Conservation (phyloP, 1,140 invertebrate genomes). For the Ceratitis capitata region DNA sequence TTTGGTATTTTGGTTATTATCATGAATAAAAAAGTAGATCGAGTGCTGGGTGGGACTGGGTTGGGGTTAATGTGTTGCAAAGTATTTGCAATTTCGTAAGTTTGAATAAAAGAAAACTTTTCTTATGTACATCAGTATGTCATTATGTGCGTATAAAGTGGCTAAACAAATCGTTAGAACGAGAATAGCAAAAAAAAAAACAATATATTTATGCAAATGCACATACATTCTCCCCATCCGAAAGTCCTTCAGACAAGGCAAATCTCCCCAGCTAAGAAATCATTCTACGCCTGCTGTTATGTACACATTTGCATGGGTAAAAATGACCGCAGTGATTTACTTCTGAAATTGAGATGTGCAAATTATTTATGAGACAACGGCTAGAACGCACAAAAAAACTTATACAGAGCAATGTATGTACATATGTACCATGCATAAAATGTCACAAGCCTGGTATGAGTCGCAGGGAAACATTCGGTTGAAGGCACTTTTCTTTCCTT, state of each 20-base stretch:
- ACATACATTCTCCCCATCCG: neutral
- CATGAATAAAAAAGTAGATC: neutral
- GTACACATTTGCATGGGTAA: neutral
- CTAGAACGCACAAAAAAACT: too few species aligned
- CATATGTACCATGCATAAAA: too few species aligned
- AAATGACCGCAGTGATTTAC: slow-evolving; percentile 24
- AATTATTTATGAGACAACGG: slow-evolving; percentile 34
- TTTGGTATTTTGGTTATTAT: neutral
- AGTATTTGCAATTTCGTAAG: slow-evolving; percentile 28
- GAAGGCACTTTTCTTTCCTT: too few species aligned
- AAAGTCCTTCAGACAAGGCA: neutral
- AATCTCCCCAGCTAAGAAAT: neutral
- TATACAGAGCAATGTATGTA: too few species aligned
- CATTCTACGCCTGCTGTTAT: slow-evolving; percentile 1
- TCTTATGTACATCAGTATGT: neutral
- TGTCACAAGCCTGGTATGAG: too few species aligned
- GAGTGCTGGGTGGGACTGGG: neutral
- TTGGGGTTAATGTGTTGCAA: slow-evolving; percentile 12
- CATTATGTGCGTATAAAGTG: neutral
- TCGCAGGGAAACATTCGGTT: too few species aligned
- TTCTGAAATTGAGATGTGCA: slow-evolving; percentile 22
- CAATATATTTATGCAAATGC: neutral
- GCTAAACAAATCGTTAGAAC: neutral
- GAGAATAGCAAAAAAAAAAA: neutral
- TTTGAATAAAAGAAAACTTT: slow-evolving; percentile 13